phyloP scores from a whole-genome alignment of 2,888 invertebrate species.

The Arrhopalites spinosus region DNA sequence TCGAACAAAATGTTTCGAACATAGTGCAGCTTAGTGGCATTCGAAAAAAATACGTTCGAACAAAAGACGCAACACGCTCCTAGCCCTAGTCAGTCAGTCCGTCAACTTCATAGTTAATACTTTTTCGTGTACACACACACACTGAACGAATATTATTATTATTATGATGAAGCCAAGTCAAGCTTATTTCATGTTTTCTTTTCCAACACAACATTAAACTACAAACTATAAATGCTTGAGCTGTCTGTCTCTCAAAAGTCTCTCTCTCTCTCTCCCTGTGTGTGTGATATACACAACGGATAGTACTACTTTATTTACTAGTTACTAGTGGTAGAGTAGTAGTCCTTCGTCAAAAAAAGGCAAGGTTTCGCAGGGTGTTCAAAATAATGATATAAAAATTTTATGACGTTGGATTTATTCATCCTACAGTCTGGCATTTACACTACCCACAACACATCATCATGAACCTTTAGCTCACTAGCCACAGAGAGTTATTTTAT shows the following conservation, averaged over 20 bases:
- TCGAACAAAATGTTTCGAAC: too few relatives aligned
- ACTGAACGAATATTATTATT: conserved; percentile 1
- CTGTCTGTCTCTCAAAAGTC: conserved; percentile 15
- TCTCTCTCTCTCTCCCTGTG: not conserved
- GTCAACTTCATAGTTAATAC: conserved; percentile 24
- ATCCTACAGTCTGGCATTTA: conserved; percentile 30
- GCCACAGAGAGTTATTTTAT: not conserved
- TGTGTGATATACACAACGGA: too few relatives aligned
- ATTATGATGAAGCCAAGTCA: conserved; percentile 20
- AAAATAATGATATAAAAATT: conserved; percentile 54
- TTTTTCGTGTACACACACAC: not conserved
- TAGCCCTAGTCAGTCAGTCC: conserved; percentile 13
- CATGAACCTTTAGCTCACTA: not conserved
- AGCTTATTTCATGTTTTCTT: conserved; percentile 27
- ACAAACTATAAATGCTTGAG: conserved; percentile 29
- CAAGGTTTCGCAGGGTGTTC: conserved; percentile 36
- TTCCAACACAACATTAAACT: conserved; percentile 26
- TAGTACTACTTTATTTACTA: not conserved
- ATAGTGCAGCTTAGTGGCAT: too few relatives aligned
- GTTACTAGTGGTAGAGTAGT: too few relatives aligned
- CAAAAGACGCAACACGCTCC: too few relatives aligned
- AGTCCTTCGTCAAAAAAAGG: not conserved
- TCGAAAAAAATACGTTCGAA: too few relatives aligned
- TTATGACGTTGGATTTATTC: conserved; percentile 51
- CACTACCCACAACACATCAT: not conserved